Evolutionary conservation across 1,140 invertebrate species (phyloP), one percentile per base, ranked within the genome.

Genomic region (Eumaeus atala): DNA sequence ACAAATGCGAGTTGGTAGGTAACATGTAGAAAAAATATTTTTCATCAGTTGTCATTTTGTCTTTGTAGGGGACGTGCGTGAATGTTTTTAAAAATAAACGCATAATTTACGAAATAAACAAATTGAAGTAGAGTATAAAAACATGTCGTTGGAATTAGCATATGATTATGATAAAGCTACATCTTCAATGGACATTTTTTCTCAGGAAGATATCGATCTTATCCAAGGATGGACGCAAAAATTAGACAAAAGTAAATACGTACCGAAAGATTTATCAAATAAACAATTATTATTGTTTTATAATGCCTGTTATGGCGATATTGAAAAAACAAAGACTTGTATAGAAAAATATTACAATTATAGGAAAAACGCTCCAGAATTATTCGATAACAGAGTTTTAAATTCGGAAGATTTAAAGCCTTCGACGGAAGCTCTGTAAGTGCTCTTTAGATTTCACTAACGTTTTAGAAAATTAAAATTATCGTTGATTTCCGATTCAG

Each of bases 271-370:
- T 69, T 71, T 89, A 38, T 69, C 74, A 9, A 74, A 87, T 64
- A 87, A 89, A 73, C 86, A 88, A 60, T 75, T 92, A 10, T 81
- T 90, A 0, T 72, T 91, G 34, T 92, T 92, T 66, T 86, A 91
- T 21, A 84, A 91, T 40, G 91, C 91, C 35, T 92, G 91, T 71
- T 84, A 89, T 36, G 89, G 87, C 28, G 81, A 91, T 33, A 54
- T 89, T 5, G 87, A 90, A 17, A 78, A 77, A 40, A 90, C 88
- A 0, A 89, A 90, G 64, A 86, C 68, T n/a, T 91, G 90, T 58
- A 90, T 92, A 68, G 80, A 87, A 49, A 85, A 79, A 56, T 92
- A 92, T 72, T 92, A 90, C 65, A 79, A 77, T 28, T 68, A 89
- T 38, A 86, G 89, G 50, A 86, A 87, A 48, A 89, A 87, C 56